Evolutionary conservation across 2,888 invertebrate genomes (phyloP).

Genomic region (Norana najaformis): DNA sequence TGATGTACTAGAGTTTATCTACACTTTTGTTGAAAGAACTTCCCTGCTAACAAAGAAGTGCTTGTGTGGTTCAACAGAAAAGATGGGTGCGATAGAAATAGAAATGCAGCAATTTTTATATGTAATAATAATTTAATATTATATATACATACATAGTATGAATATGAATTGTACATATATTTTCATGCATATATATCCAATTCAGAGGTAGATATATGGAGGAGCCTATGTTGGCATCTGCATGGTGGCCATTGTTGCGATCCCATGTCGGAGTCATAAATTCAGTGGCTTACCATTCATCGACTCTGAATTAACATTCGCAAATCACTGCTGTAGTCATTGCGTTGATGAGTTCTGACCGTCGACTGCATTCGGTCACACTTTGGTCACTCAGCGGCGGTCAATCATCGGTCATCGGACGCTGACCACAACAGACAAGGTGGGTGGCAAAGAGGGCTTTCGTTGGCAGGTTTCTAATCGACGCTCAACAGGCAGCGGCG

Average conservation of each 20-base stretch:
- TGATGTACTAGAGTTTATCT: too few relatives aligned
- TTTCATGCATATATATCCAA: neutral
- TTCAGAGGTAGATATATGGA: neutral
- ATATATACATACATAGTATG: neutral
- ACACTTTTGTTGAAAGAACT: too few relatives aligned
- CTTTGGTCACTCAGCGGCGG: neutral
- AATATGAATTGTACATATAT: neutral
- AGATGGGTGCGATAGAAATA: too few relatives aligned
- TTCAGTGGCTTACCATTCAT: neutral
- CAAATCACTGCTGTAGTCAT: constrained; percentile 13
- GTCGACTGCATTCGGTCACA: neutral
- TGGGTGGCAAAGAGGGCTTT: neutral
- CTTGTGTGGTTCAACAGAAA: too few relatives aligned
- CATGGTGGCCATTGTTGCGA: neutral
- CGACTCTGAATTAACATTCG: neutral
- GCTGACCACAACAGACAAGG: neutral
- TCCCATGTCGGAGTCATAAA: neutral
- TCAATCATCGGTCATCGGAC: neutral
- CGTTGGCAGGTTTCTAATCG: neutral
- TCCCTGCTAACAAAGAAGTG: too few relatives aligned
- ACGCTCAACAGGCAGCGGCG: neutral
- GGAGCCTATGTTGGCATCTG: neutral
- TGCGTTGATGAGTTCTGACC: neutral
- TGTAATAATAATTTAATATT: neutral
- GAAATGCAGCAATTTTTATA: too few relatives aligned